Evolutionary conservation across 2,113 vertebrate genomes (phyloP).

Genomic region (Pelvicachromis taeniatus): DNA sequence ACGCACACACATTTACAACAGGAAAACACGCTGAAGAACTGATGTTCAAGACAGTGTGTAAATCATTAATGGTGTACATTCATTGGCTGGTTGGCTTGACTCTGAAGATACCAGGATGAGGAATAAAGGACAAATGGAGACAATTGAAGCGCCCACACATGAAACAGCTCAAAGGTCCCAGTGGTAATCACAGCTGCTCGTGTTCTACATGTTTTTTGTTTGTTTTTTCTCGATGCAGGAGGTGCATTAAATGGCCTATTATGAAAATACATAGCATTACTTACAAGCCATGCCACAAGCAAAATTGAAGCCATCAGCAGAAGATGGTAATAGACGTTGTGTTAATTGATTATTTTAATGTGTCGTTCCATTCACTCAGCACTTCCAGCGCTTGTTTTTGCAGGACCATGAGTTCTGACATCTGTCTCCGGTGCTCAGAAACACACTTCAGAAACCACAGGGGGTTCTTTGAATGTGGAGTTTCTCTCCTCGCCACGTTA

Average conservation of each 20-base stretch:
- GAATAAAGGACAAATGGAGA: not conserved
- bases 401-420: not conserved
- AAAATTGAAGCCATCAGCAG: not conserved
- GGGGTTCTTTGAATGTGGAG: not conserved
- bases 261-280: not conserved
- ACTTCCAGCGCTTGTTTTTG: not conserved
- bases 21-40: not conserved
- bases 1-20: not conserved
- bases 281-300: not conserved
- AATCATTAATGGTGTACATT: not conserved
- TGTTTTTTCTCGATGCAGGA: not conserved
- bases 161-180: not conserved
- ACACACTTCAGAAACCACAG: not conserved
- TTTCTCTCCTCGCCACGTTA: not conserved
- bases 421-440: not conserved
- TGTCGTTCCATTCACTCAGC: rapidly evolving
- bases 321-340: not conserved
- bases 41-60: not conserved
- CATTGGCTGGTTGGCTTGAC: not conserved
- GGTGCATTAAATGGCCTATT: not conserved
- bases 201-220: not conserved
- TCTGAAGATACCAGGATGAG: not conserved
- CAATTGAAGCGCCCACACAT: not conserved
- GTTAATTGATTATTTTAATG: not conserved
- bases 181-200: not conserved